phyloP scores from a whole-genome alignment of 2,797 vertebrate genomes.

The Danio albolineatus region DNA sequence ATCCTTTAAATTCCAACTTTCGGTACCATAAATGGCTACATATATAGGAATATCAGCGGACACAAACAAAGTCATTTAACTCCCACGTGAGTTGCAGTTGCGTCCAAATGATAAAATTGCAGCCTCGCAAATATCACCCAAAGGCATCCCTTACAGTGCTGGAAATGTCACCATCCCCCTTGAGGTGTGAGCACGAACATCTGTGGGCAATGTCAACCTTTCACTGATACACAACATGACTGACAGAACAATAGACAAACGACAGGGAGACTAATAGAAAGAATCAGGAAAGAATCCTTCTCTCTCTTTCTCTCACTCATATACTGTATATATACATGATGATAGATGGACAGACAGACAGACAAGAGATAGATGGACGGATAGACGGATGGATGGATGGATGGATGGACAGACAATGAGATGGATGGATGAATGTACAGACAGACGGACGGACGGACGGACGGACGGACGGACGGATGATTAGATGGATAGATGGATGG shows the following conservation, averaged over 20 bases:
- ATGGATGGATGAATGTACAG: too few relatives aligned
- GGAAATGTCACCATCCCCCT: not conserved
- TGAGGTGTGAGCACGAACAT: not conserved
- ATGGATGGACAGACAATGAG: too few relatives aligned
- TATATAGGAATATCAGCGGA: not conserved
- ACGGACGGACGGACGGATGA: too few relatives aligned
- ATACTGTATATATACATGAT: too few relatives aligned
- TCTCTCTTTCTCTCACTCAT: too few relatives aligned
- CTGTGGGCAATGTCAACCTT: constrained; percentile 1
- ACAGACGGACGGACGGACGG: too few relatives aligned
- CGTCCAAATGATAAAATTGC: constrained; percentile 4
- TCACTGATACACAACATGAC: not conserved
- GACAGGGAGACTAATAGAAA: fast-evolving
- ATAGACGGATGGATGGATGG: too few relatives aligned
- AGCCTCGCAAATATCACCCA: not conserved
- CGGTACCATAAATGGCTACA: not conserved
- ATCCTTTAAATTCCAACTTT: not conserved
- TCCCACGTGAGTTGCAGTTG: not conserved
- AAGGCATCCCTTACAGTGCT: not conserved
- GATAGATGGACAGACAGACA: not conserved
- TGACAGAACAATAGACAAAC: not conserved
- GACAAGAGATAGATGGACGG: too few relatives aligned
- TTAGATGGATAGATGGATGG: too few relatives aligned
- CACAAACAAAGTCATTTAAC: not conserved
- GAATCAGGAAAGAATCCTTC: not conserved